Evolutionary conservation across 2,888 invertebrate genomes (phyloP).

Genomic region (Barypeithes pellucidus): DNA sequence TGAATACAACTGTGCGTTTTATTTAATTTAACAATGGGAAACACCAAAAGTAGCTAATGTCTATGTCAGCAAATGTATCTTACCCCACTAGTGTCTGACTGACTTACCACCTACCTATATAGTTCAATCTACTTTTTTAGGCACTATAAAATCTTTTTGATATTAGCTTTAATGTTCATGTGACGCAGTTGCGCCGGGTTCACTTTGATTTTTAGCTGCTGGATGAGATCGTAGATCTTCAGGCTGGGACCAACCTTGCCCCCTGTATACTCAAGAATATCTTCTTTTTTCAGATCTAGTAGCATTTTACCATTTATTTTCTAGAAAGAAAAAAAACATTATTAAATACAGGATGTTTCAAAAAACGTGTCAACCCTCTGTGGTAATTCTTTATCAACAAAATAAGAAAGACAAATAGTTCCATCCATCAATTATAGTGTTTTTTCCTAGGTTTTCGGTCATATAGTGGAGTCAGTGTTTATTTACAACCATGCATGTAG

Average conservation of each 20-base stretch:
- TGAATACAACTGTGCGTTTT: too few relatives aligned
- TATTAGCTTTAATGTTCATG: conserved; percentile 77
- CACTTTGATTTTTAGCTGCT: conserved; percentile 90
- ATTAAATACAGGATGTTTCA: background rate
- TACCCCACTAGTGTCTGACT: conserved; percentile 5
- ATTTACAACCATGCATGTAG: too few relatives aligned
- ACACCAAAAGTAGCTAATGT: too few relatives aligned
- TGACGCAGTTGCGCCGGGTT: conserved; percentile 81
- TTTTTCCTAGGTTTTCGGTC: too few relatives aligned
- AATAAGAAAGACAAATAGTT: too few relatives aligned
- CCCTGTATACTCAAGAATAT: conserved; percentile 90
- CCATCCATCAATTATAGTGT: too few relatives aligned
- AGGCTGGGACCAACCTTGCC: conserved; percentile 96
- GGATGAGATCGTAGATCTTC: conserved; percentile 94
- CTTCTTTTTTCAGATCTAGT: conserved; percentile 88
- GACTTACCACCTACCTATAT: conserved; percentile 17
- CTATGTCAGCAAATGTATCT: background rate
- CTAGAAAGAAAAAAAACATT: conserved; percentile 68
- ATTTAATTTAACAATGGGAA: too few relatives aligned
- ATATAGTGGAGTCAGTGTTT: too few relatives aligned
- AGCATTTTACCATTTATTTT: conserved; percentile 88
- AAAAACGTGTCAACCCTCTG: too few relatives aligned
- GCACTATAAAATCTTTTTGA: conserved; percentile 79
- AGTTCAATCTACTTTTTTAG: conserved; percentile 54
- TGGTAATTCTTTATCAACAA: too few relatives aligned